phyloP scores from a whole-genome alignment of 2,888 invertebrate species.

The Tetragnatha montana region DNA sequence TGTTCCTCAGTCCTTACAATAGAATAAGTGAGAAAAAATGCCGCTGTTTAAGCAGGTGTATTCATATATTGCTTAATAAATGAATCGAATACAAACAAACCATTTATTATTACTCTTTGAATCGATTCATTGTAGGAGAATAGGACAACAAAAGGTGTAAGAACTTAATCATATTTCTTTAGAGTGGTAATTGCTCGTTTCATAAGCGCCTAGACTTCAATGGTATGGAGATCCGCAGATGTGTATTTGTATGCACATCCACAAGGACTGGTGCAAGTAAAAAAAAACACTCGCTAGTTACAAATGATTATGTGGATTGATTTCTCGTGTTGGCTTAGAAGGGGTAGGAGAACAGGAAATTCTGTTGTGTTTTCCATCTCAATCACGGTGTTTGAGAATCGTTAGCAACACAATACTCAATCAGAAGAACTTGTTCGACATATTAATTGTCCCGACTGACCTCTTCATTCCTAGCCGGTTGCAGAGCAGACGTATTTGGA shows the following conservation, averaged over 20 bases:
- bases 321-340: conserved; percentile 13
- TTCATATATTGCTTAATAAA: neutral
- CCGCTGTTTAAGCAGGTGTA: neutral
- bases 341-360: neutral
- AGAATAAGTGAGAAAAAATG: neutral
- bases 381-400: conserved; percentile 4
- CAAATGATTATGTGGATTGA: conserved; percentile 24
- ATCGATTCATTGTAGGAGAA: neutral
- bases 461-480: neutral
- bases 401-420: conserved; percentile 35
- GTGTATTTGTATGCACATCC: conserved; percentile 23
- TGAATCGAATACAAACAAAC: neutral
- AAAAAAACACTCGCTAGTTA: conserved; percentile 10
- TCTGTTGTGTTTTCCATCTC: neutral
- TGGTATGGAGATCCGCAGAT: conserved; percentile 5
- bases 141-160: conserved; percentile 19
- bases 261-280: neutral
- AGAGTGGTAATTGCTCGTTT: conserved; percentile 30
- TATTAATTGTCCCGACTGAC: neutral
- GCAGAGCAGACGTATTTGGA: neutral
- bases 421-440: neutral
- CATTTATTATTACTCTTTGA: neutral
- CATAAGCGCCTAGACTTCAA: conserved; percentile 7
- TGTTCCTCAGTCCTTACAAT: neutral
- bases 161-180: conserved; percentile 46